These are phyloP conservation scores for Sepioteuthis lessoniana DNA, from an alignment of 2,888 invertebrate species.

Conservation along the genomic window DNA sequence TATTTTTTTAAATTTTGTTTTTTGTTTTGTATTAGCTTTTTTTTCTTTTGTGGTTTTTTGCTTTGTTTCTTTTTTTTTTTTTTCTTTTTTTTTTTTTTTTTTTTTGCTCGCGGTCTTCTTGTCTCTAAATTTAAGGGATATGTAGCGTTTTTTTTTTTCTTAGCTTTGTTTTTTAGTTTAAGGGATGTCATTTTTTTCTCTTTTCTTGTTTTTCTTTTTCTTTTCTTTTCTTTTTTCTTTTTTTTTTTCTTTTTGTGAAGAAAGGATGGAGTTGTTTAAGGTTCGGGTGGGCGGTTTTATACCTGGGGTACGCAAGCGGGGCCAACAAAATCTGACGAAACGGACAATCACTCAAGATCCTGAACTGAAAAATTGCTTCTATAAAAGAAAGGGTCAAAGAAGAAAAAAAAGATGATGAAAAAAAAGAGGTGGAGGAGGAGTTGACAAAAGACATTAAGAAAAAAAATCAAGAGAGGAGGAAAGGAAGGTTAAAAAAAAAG, in stretches of 20 bases:
- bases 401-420: neutral
- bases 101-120: neutral
- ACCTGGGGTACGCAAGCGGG: constrained; percentile 33
- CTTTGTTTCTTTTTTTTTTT: neutral
- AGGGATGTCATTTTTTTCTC: neutral
- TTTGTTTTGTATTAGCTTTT: neutral
- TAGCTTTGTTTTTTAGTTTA: neutral
- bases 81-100: neutral
- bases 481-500: neutral
- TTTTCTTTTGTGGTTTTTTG: no score
- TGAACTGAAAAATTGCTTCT: no score
- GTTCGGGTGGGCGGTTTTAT: neutral
- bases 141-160: neutral
- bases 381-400: neutral
- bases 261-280: neutral
- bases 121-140: constrained; percentile 11
- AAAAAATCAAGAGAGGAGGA: neutral
- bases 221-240: no score
- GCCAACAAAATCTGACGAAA: neutral
- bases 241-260: neutral
- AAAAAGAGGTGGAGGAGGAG: neutral
- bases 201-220: no score
- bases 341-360: neutral
- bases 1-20: neutral
- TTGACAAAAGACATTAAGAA: neutral